Conservation (phyloP, 2,888 invertebrate genomes). For the Trachelus stipa region DNA sequence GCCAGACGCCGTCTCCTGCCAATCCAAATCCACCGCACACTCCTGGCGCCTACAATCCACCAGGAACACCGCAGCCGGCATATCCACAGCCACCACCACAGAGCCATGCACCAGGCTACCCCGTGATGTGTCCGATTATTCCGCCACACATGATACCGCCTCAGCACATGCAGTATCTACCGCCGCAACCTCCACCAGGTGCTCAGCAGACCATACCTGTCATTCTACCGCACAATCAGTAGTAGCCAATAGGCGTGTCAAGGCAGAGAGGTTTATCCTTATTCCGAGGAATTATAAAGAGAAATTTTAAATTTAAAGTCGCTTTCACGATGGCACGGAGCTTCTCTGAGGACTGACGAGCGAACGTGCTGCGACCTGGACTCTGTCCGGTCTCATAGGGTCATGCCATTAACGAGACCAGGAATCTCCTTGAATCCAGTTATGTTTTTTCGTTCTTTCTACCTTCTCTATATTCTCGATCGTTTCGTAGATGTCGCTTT, state of each 20-base stretch:
- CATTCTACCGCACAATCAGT: slow-evolving; percentile 67
- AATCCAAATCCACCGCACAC: slow-evolving; percentile 69
- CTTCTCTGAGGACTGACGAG: neutral
- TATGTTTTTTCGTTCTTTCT: neutral
- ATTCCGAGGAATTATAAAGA: slow-evolving; percentile 44
- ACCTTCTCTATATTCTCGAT: neutral
- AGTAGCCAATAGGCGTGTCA: slow-evolving; percentile 55
- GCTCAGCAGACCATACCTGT: slow-evolving; percentile 67
- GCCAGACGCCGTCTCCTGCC: slow-evolving; percentile 62
- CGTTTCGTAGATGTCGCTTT: neutral
- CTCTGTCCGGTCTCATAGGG: neutral
- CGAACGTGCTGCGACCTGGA: neutral
- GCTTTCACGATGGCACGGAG: slow-evolving; percentile 17
- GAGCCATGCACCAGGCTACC: slow-evolving; percentile 69
- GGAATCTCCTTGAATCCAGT: neutral
- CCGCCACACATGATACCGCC: slow-evolving; percentile 65
- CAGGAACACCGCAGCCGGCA: slow-evolving; percentile 67
- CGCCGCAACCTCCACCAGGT: slow-evolving; percentile 67
- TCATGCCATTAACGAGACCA: neutral
- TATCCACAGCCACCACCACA: slow-evolving; percentile 73
- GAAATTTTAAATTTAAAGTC: slow-evolving; percentile 39
- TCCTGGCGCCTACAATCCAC: slow-evolving; percentile 70
- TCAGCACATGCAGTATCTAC: slow-evolving; percentile 70
- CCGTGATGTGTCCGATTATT: slow-evolving; percentile 73
- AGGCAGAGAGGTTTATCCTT: slow-evolving; percentile 45